Evolutionary conservation across 2,113 vertebrate genomes (phyloP), one percentile per base, ranked within the genome.

Genomic region (Percina caprodes): DNA sequence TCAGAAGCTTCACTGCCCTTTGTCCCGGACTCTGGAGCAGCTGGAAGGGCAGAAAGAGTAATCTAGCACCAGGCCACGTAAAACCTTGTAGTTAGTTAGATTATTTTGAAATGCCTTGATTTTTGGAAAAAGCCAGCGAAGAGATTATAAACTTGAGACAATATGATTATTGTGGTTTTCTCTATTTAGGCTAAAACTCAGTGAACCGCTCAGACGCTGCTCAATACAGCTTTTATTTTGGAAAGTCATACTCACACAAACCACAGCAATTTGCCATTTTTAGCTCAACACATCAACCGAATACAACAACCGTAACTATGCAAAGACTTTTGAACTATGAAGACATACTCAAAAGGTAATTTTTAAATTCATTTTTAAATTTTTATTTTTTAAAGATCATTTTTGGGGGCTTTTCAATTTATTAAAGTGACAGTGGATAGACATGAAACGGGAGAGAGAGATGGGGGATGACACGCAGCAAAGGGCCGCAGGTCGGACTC

Each of bases 121-220:
- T 35, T 35, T 35, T 30, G 35, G 35, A 52, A 66, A 14, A 51
- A 52, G n/a, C 16, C 30, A 51, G 45, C 5, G 33, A 54, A 49
- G 13, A 52, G 13, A 33, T 8, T 58, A 51, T 69, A 70, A 74
- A 76, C 45, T 1, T 13, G 42, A 26, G 24, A 33, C 0, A 19
- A 42, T 18, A 4, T 61, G 46, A 80, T 71, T 19, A 16, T n/a
- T 58, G 49, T 56, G 72, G 77, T 77, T 23, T 10, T 69, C 77
- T 69, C 56, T 56, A 74, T 84, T 74, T 72, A 67, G 54, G 24
- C 33, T 66, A 6, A 71, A 23, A 49, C 54, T 74, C 60, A 23
- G 23, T 51, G 23, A 39, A 59, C 52, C 1, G n/a, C 61, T 59
- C 63, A 0, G 33, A 26, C 2, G 7, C 14, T 6, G 46, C 16